Evolutionary conservation across 1,140 invertebrate genomes (phyloP), one percentile per base, ranked within the genome.

Genomic region (Mycetomoellerius zeteki): DNA sequence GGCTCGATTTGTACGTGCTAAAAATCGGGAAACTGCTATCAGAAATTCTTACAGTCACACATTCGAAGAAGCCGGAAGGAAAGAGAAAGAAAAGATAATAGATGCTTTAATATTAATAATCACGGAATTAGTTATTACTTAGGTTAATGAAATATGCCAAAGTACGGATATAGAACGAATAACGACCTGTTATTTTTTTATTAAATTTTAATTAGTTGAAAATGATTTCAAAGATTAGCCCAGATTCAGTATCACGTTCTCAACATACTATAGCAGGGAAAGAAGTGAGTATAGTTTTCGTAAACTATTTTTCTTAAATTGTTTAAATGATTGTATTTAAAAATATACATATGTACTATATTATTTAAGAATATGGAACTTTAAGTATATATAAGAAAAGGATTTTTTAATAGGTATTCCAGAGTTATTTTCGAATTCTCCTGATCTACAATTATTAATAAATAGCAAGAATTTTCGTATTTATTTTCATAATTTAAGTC

Each of bases 1-100:
- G 47, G 30, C 6, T 78, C 60, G 14, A 69, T 56, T 56, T 21
- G 62, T 81, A 69, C 64, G 47, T 81, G 64, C 47, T 37, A 30
- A 21, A 54, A 21, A 43, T 56, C 47, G 8, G 1, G 19, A 54
- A 69, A 54, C 16, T 71, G 3, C 5, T 27, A 37, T 27, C 50
- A 4, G 5, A 4, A 21, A 54, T 81, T 52, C 27, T 80, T 52
- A 69, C 27, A 24, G 24, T 65, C 19, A 14, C 3, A 30, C 6
- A 24, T 47, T 5, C n/a, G 37, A 69, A 43, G n/a, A 69, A 69
- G n/a, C 5, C 6, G 21, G 8, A 47, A 64, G 3, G 37, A 43
- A n/a, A n/a, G 16, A 43, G 21, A 37, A 43, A 33, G 10, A 8
- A 21, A 7, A 3, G 12, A 73, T 73, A 33, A 54, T 73, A 56